Base-by-base conservation (phyloP, 1,140 invertebrate species). In the Trachelipus rathkii region DNA sequence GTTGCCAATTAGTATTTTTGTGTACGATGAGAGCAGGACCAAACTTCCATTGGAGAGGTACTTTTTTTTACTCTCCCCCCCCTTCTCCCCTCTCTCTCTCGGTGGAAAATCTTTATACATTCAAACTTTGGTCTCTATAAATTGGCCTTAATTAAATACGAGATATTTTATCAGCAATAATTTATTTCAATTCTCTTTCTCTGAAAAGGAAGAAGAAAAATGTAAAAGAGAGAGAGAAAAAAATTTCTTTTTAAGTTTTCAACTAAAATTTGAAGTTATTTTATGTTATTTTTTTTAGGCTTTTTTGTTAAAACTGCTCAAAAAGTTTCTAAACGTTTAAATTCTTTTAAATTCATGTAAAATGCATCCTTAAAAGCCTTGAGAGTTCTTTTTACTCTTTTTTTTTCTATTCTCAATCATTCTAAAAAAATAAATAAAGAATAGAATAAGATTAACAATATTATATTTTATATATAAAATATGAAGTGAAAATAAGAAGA, bases 1-100 rank as follows among this genome's bases (percentile, higher is more conserved):
- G 77, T 73, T 71, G 73, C 77, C 77, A 78, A 78, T 78, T 78
- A 78, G 77, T 74, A 78, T 78, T 78, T 78, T 78, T 78, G 73
- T 74, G 73, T 75, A 76, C 73, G 75, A 78, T 78, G 74, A 60
- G 50, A 60, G 50, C 50, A 60, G 50, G 50, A 60, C 50, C 50
- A 60, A 60, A 60, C 50, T 60, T 60, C 50, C 8, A 60, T 60
- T 19, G 11, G 50, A 60, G 50, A 60, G 11, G 50, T 15, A 60
- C 19, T 60, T 60, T 60, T 60, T 19, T 33, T 33, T 6, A 33
- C 1, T 6, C 33, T 6, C 33, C 33, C 33, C 33, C 33, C 33
- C 33, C 33, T 6, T 6, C 33, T 6, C 33, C 33, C 33, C 33
- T 6, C 33, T 6, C 2, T 33, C 33, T 33, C 33, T 33, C 33